Evolutionary conservation across 53 echinoderm and acorn worm species (phyloP).

Genomic region (Luidia sarsii): DNA sequence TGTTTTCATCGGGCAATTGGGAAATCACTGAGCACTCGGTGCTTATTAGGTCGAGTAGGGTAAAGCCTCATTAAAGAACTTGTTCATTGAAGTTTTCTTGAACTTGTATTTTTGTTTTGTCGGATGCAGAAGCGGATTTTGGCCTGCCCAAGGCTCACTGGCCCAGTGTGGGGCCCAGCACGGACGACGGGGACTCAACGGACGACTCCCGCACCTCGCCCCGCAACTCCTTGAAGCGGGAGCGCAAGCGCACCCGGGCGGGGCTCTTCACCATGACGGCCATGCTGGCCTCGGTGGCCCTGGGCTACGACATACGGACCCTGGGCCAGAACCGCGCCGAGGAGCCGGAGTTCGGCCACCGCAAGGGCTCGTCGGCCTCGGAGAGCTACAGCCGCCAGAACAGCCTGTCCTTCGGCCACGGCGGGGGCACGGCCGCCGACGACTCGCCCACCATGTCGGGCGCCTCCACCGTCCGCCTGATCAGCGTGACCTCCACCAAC

Average conservation of each 20-base stretch:
- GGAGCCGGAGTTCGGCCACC: constrained; percentile 32
- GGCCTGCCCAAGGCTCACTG: constrained; percentile 86
- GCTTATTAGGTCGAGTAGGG: too few species aligned
- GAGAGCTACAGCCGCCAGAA: constrained; percentile 48
- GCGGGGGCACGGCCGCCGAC: too few species aligned
- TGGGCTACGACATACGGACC: constrained; percentile 84
- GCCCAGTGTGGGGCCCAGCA: constrained; percentile 82
- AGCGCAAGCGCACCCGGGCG: constrained; percentile 72
- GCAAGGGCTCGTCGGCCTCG: constrained; percentile 43
- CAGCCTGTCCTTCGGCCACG: constrained; percentile 43
- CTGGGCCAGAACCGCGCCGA: constrained; percentile 34
- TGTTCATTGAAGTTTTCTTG: background rate
- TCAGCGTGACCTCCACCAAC: constrained; percentile 35
- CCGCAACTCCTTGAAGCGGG: constrained; percentile 60
- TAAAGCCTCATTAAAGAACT: background rate
- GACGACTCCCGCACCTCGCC: constrained; percentile 63
- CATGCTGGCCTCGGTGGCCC: constrained; percentile 90
- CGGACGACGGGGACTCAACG: constrained; percentile 45
- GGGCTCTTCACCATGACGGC: constrained; percentile 95
- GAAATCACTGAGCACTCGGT: too few species aligned
- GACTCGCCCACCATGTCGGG: constrained; percentile 58
- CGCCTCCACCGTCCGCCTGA: constrained; percentile 65
- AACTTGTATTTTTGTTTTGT: background rate
- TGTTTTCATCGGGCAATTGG: background rate
- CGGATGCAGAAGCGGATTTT: constrained; percentile 51